Evolutionary conservation across 2,888 invertebrate genomes (phyloP), one percentile per base, ranked within the genome.

Genomic region (Theristus sp.): DNA sequence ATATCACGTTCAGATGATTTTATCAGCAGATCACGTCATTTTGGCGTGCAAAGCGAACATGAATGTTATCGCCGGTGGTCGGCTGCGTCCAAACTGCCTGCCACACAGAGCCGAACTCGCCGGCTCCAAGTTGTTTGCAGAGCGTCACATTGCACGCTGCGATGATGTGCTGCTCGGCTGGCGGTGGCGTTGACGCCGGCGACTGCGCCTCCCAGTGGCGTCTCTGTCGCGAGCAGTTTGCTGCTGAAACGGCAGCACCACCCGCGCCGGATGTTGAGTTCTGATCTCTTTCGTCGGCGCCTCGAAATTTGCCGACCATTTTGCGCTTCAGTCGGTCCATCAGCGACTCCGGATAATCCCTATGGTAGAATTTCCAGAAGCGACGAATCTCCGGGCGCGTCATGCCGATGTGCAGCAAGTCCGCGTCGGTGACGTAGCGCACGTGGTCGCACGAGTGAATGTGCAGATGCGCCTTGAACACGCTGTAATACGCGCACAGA

Each of bases 61-160:
- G n/a, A n/a, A n/a, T n/a, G n/a, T n/a, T n/a, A n/a, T n/a, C n/a
- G n/a, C n/a, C n/a, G n/a, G n/a, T n/a, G n/a, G n/a, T n/a, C n/a
- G n/a, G n/a, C n/a, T n/a, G n/a, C n/a, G n/a, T 88, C 93, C 93
- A 94, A 13, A 90, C 87, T 1, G 93, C 96, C 76, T 93, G 94
- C 74, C 93, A 93, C 0, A 98, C 96, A 22, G 90, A 87, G 2
- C 96, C 96, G 78, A 98, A 98, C 76, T 98, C 94, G 22, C 98
- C 96, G 69, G 85, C 86, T 30, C 96, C 96, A 61, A 98, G 79
- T 73, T 90, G 89, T 74, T 93, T 91, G 74, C 89, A 89, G 57
- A 93, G 85, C 62, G 86, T 84, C 69, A 94, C 89, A 66, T 87
- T 85, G 70, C 1, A 22, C 61, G 26, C 27, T 47, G 38, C n/a